Evolutionary conservation across 92 coral and sea anemone genomes (phyloP), one percentile per base, ranked within the genome.

Genomic region (Pocillopora grandis): DNA sequence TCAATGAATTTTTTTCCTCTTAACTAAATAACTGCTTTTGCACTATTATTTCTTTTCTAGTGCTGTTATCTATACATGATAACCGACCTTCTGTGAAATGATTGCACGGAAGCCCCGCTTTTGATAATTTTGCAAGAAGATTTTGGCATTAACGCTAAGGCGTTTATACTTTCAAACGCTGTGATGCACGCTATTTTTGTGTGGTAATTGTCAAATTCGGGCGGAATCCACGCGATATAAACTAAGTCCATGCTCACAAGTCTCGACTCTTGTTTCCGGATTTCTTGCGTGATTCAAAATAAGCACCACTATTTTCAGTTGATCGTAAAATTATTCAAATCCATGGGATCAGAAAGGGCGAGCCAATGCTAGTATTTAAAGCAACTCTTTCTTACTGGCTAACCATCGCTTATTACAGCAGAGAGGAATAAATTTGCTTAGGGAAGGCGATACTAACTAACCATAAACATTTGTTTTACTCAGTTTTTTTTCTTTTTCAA

Each of bases 401-500:
- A 64, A 82, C 79, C 86, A 74, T 73, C 58, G 86, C 86, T 82
- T 73, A 82, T 82, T 72, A 74, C 56, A 16, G 42, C 67, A 68
- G 62, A 82, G 79, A 37, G 72, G 79, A 60, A 63, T 72, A 82
- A 72, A 73, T 82, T 82, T 74, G 35, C 62, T 72, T 62, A 4
- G 17, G 85, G 72, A 73, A 72, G 70, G 23, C 36, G 73, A 42
- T 72, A 60, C 69, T 61, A 72, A 48, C 73, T 74, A 37, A 62
- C 10, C 14, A 79, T 42, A 82, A 82, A 82, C 86, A 72, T 82
- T 82, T 61, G 49, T 82, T 82, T 82, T 82, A 49, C 21, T 48
- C 71, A 16, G 65, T 72, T 61, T 72, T 72, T 72, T 72, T 78
- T 62, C 62, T 60, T 27, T 52, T 71, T 72, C 79, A 82, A 64